Evolutionary conservation across 2,888 invertebrate genomes (phyloP).

Genomic region (Orthonychiurus folsomi): DNA sequence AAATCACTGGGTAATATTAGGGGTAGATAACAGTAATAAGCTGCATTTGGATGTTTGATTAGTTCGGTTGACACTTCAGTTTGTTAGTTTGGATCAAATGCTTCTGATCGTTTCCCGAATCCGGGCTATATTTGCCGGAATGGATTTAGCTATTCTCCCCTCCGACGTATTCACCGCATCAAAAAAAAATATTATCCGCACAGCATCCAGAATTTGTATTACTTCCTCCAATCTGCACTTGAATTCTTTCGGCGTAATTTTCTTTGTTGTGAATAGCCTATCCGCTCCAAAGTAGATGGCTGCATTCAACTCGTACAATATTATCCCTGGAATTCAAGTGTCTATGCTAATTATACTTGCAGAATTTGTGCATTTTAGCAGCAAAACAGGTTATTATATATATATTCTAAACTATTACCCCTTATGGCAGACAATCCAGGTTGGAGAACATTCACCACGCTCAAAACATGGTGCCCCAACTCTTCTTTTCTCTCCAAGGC

Average conservation of each 20-base stretch:
- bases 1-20: no score
- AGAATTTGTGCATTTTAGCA: not conserved
- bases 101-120: not conserved
- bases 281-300: conserved; percentile 42
- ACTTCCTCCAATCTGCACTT: conserved; percentile 41
- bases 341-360: no score
- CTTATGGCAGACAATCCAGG: conserved; percentile 69
- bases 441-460: conserved; percentile 61
- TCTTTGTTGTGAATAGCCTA: conserved; percentile 39
- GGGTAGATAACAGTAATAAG: no score
- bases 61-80: no score
- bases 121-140: conserved; percentile 14
- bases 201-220: conserved; percentile 39
- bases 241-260: conserved; percentile 37
- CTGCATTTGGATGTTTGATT: no score
- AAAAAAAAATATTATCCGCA: conserved; percentile 40
- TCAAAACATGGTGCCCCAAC: conserved; percentile 59
- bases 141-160: conserved; percentile 38
- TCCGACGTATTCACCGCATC: conserved; percentile 42
- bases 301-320: conserved; percentile 45
- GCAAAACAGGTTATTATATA: not conserved
- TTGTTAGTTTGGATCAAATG: no score
- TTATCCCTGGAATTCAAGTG: conserved; percentile 50
- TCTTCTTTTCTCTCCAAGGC: conserved; percentile 65
- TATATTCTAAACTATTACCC: conserved; percentile 27